Evolutionary conservation across 2,888 invertebrate genomes (phyloP).

Genomic region (Rhamphomyia laevipes): DNA sequence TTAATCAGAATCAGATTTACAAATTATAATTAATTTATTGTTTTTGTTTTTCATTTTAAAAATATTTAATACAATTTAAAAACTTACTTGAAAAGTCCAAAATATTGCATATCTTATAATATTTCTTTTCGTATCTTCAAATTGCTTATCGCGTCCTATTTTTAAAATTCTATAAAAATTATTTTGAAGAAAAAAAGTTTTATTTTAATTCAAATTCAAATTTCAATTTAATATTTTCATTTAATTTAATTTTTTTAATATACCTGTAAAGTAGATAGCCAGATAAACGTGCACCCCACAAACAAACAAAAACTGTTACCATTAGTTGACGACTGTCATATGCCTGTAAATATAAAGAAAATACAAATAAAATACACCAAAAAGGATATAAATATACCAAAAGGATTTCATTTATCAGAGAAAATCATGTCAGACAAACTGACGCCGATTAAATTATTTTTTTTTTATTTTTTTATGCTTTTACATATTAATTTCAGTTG

Average conservation of each 20-base stretch:
- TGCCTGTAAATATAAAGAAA: conserved; percentile 40
- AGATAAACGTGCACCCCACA: conserved; percentile 80
- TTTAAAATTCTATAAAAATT: conserved; percentile 63
- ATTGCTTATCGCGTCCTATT: conserved; percentile 81
- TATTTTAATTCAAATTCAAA: too few species aligned
- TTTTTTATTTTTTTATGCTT: too few species aligned
- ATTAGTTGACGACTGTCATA: conserved; percentile 84
- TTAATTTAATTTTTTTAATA: too few species aligned
- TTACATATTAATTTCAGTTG: too few species aligned
- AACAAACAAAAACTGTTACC: conserved; percentile 75
- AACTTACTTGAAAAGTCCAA: conserved; percentile 74
- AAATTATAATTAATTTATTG: too few species aligned
- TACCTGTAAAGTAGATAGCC: conserved; percentile 67
- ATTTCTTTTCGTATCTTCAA: conserved; percentile 79
- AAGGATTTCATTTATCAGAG: not conserved
- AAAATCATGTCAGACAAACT: not conserved
- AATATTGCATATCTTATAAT: conserved; percentile 82
- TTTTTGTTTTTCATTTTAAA: too few species aligned
- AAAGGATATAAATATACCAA: not conserved
- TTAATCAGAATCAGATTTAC: not conserved
- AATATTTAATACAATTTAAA: not conserved
- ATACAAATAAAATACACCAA: conserved; percentile 7
- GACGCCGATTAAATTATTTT: too few species aligned
- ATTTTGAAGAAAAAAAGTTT: too few species aligned
- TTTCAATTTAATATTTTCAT: too few species aligned